These are phyloP conservation scores for Gasteruption jaculator DNA, from an alignment of 2,888 invertebrate species.

Conservation along the genomic window DNA sequence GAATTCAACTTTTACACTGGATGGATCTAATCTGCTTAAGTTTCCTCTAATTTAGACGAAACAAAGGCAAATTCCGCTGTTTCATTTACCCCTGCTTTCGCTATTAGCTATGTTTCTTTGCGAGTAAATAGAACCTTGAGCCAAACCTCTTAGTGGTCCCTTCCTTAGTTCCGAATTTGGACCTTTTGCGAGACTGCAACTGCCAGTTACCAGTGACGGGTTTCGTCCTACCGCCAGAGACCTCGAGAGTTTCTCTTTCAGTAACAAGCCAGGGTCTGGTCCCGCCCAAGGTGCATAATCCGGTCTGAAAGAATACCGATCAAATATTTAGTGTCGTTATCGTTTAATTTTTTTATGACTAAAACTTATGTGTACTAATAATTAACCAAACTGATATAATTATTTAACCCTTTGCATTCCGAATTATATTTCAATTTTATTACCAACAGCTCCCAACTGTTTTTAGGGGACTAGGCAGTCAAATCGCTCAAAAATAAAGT, in stretches of 20 bases:
- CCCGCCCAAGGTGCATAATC: conserved; percentile 84
- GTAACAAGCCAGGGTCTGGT: conserved; percentile 63
- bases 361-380: too few relatives aligned
- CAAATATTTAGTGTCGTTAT: conserved; percentile 3
- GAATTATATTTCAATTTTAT: too few relatives aligned
- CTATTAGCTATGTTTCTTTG: conserved; percentile 57
- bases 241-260: conserved; percentile 34
- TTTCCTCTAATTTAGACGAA: too few relatives aligned
- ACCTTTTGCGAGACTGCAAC: conserved; percentile 57
- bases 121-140: conserved; percentile 76
- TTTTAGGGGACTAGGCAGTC: too few relatives aligned
- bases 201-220: conserved; percentile 46
- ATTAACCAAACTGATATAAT: too few relatives aligned
- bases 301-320: conserved; percentile 55
- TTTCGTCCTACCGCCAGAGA: conserved; percentile 55
- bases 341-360: conserved; percentile 4
- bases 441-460: too few relatives aligned
- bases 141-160: conserved; percentile 67
- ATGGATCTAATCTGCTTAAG: too few relatives aligned
- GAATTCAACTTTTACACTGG: too few relatives aligned
- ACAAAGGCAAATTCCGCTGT: conserved; percentile 41
- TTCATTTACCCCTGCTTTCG: conserved; percentile 55
- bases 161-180: conserved; percentile 65
- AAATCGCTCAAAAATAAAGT: too few relatives aligned
- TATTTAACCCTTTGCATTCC: too few relatives aligned